A percentile compares a stretch with the other conserved stretches of the same genome.
phyloP scores from a whole-genome alignment of 1,140 invertebrate species.

The Atta texana region DNA sequence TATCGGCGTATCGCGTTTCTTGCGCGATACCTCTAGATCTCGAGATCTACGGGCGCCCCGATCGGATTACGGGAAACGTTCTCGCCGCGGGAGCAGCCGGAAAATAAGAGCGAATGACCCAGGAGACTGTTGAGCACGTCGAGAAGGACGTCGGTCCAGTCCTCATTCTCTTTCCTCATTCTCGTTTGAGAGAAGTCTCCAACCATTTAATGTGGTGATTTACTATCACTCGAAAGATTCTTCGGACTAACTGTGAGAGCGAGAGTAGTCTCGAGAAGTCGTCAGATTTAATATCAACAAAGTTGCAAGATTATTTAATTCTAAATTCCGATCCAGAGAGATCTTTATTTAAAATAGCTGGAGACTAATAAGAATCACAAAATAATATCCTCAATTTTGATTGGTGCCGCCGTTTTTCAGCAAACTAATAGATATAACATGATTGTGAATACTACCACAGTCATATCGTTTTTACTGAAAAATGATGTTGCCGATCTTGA shows the following conservation, averaged over 20 bases:
- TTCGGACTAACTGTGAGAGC: not conserved
- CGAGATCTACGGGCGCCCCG: slow-evolving; percentile 23
- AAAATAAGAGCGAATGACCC: slow-evolving; percentile 32
- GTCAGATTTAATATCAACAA: not conserved
- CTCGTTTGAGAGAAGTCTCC: not conserved
- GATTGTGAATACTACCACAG: too few species aligned
- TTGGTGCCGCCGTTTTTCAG: too few species aligned
- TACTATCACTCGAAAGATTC: not conserved
- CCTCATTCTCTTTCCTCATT: not conserved
- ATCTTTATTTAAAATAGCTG: not conserved
- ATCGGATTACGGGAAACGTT: slow-evolving; percentile 68
- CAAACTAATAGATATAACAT: too few species aligned
- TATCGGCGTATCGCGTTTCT: slow-evolving; percentile 76
- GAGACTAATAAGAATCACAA: too few species aligned
- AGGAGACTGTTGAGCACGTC: too few species aligned
- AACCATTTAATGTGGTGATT: slow-evolving; percentile 2
- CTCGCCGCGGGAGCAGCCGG: slow-evolving; percentile 52
- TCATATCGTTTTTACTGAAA: too few species aligned
- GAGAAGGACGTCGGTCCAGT: not conserved
- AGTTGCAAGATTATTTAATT: slow-evolving; percentile 5
- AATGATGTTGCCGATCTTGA: too few species aligned
- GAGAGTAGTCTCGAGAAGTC: not conserved
- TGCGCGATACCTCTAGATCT: slow-evolving; percentile 63
- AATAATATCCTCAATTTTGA: too few species aligned
- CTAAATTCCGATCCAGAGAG: not conserved